phyloP scores from a whole-genome alignment of 2,797 vertebrate species.

The Craterocephalus amniculus region DNA sequence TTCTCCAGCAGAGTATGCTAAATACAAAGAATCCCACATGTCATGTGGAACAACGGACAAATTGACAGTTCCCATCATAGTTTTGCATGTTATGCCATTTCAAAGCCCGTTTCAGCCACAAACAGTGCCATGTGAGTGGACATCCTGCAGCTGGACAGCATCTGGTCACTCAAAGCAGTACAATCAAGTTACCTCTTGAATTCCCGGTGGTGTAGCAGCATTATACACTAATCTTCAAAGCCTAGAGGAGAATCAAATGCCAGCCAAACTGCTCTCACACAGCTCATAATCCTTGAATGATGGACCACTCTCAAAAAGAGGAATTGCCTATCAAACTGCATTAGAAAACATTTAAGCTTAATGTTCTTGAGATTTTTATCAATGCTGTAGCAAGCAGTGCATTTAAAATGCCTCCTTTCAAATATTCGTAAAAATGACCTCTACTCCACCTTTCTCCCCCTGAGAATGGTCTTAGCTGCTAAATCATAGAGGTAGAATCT shows the following conservation, averaged over 20 bases:
- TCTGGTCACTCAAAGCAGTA: conserved; percentile 16
- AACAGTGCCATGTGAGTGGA: neutral
- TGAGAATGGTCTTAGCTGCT: neutral
- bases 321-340: conserved; percentile 43
- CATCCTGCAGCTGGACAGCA: conserved; percentile 7
- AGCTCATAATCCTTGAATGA: conserved; percentile 56
- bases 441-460: neutral
- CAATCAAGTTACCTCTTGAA: conserved; percentile 35
- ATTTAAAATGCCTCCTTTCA: neutral
- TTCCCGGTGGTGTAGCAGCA: conserved; percentile 32
- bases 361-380: conserved; percentile 32
- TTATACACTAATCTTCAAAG: conserved; percentile 62
- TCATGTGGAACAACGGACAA: neutral
- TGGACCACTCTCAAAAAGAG: conserved; percentile 38
- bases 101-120: neutral
- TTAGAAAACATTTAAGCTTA: conserved; percentile 41
- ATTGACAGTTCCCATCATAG: neutral
- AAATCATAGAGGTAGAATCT: neutral
- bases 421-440: neutral
- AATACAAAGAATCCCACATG: neutral
- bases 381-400: neutral
- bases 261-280: conserved; percentile 52
- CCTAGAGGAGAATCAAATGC: conserved; percentile 43
- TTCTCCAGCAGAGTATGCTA: neutral
- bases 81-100: neutral